Conservation (phyloP, 2,888 invertebrate genomes). For the Diabrotica balteata region DNA sequence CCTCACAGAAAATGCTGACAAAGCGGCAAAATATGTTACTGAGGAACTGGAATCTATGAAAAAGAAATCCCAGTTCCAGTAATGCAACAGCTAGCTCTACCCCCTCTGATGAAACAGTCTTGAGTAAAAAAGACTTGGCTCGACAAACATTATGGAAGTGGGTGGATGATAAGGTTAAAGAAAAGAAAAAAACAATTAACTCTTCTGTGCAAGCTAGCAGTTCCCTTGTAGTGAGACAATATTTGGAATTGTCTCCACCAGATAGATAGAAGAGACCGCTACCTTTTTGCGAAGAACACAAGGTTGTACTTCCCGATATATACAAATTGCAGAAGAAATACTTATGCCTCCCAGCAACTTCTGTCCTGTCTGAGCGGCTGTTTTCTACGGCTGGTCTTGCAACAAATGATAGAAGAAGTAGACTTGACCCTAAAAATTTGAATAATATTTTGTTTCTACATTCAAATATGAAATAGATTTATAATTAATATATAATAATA, state of each 20-base stretch:
- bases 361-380: constrained; percentile 20
- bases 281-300: constrained; percentile 28
- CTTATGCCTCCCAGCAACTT: constrained; percentile 39
- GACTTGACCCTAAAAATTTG: background rate
- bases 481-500: no score
- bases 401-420: background rate
- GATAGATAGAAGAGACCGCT: constrained; percentile 32
- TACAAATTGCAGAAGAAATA: constrained; percentile 38
- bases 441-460: background rate
- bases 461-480: background rate
- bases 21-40: constrained; percentile 33
- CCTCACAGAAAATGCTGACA: constrained; percentile 32
- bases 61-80: no score
- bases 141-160: constrained; percentile 16
- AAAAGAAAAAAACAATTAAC: no score
- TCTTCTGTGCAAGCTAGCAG: no score
- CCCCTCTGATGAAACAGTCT: background rate
- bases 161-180: constrained; percentile 29
- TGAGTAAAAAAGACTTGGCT: background rate
- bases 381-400: background rate
- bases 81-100: no score
- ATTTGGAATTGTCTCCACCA: constrained; percentile 26
- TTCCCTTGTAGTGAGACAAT: background rate
- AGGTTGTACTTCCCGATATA: constrained; percentile 35
- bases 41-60: constrained; percentile 27